Evolutionary conservation across 2,113 vertebrate species (phyloP).

Genomic region (Odocoileus virginianus): DNA sequence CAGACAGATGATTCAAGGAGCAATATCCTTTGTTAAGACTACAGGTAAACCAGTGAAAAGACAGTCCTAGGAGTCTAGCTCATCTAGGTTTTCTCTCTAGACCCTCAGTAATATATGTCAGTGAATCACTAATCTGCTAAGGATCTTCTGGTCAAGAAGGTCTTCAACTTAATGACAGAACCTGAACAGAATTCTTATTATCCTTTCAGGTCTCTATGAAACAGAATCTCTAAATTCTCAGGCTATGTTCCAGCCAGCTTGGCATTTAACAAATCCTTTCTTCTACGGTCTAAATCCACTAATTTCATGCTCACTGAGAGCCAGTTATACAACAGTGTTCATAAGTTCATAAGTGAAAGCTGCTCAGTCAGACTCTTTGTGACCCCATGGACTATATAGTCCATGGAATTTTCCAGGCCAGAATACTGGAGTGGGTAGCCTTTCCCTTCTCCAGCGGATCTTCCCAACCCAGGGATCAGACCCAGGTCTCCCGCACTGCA

Average conservation of each 20-base stretch:
- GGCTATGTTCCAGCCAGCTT: neutral
- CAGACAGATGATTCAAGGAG: neutral
- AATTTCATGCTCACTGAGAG: neutral
- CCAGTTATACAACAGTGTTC: neutral
- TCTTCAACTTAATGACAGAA: neutral
- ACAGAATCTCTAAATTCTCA: neutral
- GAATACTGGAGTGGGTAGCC: neutral
- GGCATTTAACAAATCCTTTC: neutral
- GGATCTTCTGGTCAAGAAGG: neutral
- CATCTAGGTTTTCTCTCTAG: neutral
- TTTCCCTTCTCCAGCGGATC: neutral
- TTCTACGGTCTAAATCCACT: neutral
- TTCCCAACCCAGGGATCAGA: neutral
- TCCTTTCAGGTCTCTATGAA: conserved; percentile 7
- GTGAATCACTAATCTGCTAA: neutral
- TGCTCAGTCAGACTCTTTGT: neutral
- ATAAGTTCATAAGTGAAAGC: neutral
- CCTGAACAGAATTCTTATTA: neutral
- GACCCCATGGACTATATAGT: neutral
- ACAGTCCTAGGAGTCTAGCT: neutral
- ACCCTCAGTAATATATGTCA: neutral
- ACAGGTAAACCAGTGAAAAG: neutral
- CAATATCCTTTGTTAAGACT: neutral
- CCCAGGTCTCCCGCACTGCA: neutral
- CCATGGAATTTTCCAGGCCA: neutral